phyloP scores from a whole-genome alignment of 2,797 vertebrate species.

The Phyllotis vaccarum region DNA sequence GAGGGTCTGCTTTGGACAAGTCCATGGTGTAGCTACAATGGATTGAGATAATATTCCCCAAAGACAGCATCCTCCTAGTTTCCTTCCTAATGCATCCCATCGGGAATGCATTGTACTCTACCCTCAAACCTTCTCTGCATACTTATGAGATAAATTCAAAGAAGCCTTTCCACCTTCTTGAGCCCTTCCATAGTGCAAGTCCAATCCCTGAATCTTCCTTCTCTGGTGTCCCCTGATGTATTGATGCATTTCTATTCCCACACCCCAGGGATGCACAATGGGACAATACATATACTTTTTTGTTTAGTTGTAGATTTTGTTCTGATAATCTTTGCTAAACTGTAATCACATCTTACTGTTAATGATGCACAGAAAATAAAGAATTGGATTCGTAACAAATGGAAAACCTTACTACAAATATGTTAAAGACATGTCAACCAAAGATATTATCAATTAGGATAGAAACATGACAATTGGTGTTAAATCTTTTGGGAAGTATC shows the following conservation, averaged over 20 bases:
- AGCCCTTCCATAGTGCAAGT: background rate
- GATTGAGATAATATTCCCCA: background rate
- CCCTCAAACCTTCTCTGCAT: background rate
- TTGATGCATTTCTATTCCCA: background rate
- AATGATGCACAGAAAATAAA: background rate
- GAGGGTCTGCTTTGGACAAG: background rate
- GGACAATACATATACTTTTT: background rate
- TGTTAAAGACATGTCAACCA: slow-evolving; percentile 3
- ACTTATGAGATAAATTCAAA: background rate
- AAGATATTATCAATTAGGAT: background rate
- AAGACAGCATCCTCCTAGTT: background rate
- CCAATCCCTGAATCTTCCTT: background rate
- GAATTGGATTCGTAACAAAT: background rate
- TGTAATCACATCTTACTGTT: background rate
- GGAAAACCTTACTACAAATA: background rate
- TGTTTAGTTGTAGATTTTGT: background rate
- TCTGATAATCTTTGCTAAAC: background rate
- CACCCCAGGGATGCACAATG: background rate
- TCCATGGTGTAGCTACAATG: background rate
- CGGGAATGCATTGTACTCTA: background rate
- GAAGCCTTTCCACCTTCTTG: background rate
- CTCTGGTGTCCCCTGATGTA: background rate
- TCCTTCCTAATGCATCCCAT: background rate
- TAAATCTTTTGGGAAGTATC: background rate
- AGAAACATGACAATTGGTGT: background rate